Conservation (phyloP, 1,140 invertebrate species). For the Piezodorus guildinii region DNA sequence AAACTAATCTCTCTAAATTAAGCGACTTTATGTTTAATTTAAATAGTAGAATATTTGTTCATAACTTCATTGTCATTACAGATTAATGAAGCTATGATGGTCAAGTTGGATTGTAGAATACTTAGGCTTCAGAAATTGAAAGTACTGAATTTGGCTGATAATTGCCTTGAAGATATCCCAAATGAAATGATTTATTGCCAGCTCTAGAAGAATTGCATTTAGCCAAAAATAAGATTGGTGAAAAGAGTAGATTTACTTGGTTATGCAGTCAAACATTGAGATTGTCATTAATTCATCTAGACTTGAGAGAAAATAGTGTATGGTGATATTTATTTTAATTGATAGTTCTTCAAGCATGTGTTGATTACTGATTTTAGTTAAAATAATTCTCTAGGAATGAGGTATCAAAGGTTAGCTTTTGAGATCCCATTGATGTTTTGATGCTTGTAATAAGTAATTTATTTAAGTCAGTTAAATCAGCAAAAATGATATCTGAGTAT, state of each 20-base stretch:
- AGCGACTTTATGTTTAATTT: no score
- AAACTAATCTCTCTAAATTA: no score
- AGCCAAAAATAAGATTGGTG: conserved; percentile 9
- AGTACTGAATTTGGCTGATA: conserved; percentile 4
- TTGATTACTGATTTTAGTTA: no score
- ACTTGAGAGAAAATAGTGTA: background rate
- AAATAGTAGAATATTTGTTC: no score
- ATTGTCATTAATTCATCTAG: background rate
- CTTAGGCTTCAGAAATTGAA: conserved; percentile 10
- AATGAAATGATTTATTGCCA: background rate
- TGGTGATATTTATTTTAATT: background rate
- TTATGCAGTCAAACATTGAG: background rate
- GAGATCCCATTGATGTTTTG: no score
- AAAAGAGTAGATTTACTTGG: background rate
- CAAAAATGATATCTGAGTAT: no score
- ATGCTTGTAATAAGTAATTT: no score
- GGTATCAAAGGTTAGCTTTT: no score
- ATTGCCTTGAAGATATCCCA: background rate
- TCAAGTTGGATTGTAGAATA: background rate
- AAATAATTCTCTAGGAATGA: no score
- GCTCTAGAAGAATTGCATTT: background rate
- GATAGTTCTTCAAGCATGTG: no score
- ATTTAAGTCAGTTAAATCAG: no score
- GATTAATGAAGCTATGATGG: background rate
- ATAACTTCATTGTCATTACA: no score